Conservation (phyloP, 30 jellyfish, hydroid and myxozoan species). For the Hydra vulgaris region DNA sequence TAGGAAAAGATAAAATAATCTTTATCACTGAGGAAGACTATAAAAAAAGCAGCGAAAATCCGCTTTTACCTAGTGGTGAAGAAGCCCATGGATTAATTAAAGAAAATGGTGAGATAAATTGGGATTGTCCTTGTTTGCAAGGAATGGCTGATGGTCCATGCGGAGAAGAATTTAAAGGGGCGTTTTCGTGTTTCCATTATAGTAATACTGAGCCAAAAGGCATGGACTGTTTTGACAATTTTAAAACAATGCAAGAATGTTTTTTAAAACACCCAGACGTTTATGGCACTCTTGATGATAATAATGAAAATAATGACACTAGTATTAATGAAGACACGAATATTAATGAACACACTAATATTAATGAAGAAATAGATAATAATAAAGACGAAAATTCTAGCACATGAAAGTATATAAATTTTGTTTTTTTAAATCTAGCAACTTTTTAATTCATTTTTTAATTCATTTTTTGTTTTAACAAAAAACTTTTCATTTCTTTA, state of each 20-base stretch:
- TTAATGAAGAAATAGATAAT: too few species aligned
- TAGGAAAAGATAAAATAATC: slow-evolving; percentile 79
- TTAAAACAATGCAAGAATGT: slow-evolving; percentile 87
- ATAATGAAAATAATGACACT: slow-evolving; percentile 4
- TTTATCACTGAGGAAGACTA: slow-evolving; percentile 67
- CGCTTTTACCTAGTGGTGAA: slow-evolving; percentile 52
- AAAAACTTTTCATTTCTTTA: too few species aligned
- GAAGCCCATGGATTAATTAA: slow-evolving; percentile 73
- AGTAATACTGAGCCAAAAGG: slow-evolving; percentile 98
- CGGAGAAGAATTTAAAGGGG: slow-evolving; percentile 82
- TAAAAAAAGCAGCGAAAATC: slow-evolving; percentile 25
- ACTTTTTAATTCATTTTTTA: too few species aligned
- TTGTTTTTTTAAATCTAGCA: too few species aligned
- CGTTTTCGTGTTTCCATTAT: slow-evolving; percentile 90
- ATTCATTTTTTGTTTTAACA: too few species aligned
- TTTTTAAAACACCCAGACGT: slow-evolving; percentile 70
- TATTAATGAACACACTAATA: too few species aligned
- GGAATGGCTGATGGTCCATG: slow-evolving; percentile 99
- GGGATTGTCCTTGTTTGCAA: slow-evolving; percentile 99
- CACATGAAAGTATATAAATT: too few species aligned
- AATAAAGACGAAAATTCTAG: too few species aligned
- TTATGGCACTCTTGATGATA: slow-evolving; percentile 54
- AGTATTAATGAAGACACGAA: slow-evolving; percentile 10
- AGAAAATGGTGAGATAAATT: slow-evolving; percentile 92
- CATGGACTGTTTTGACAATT: slow-evolving; percentile 71